phyloP scores from a whole-genome alignment of 2,113 vertebrate species.

The Theristicus caerulescens region DNA sequence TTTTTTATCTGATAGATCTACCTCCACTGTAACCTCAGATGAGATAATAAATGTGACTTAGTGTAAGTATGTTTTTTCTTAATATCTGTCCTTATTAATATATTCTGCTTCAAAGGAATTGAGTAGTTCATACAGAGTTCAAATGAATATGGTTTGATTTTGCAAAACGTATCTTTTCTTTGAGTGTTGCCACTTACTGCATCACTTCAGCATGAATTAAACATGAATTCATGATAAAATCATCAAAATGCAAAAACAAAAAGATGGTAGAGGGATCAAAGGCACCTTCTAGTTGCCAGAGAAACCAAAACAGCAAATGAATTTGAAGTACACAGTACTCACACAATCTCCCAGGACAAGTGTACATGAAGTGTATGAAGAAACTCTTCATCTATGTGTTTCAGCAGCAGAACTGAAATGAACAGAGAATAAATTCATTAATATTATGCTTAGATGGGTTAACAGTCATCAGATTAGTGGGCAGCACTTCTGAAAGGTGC shows the following conservation, averaged over 20 bases:
- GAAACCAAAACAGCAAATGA: constrained; percentile 58
- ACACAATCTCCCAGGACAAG: not conserved
- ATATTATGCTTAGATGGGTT: not conserved
- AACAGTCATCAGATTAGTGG: not conserved
- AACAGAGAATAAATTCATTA: not conserved
- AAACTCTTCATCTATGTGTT: not conserved
- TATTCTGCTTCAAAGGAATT: constrained; percentile 41
- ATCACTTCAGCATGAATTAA: constrained; percentile 63
- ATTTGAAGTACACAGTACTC: not conserved
- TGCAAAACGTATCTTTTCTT: constrained; percentile 29
- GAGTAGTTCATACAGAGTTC: constrained; percentile 61
- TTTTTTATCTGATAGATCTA: constrained; percentile 11
- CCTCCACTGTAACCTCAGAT: not conserved
- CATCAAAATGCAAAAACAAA: constrained; percentile 72
- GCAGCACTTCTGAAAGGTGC: not conserved
- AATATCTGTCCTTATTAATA: constrained; percentile 47
- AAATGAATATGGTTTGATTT: constrained; percentile 57
- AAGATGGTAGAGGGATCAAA: constrained; percentile 57
- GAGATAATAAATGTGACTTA: constrained; percentile 8
- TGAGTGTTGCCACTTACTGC: constrained; percentile 61
- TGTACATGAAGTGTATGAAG: not conserved
- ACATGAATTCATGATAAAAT: constrained; percentile 71
- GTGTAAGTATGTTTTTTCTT: constrained; percentile 16
- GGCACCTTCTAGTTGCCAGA: constrained; percentile 53
- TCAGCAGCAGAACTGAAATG: not conserved